Evolutionary conservation across 2,113 vertebrate genomes (phyloP).

Genomic region (Rhabdomys dilectus): DNA sequence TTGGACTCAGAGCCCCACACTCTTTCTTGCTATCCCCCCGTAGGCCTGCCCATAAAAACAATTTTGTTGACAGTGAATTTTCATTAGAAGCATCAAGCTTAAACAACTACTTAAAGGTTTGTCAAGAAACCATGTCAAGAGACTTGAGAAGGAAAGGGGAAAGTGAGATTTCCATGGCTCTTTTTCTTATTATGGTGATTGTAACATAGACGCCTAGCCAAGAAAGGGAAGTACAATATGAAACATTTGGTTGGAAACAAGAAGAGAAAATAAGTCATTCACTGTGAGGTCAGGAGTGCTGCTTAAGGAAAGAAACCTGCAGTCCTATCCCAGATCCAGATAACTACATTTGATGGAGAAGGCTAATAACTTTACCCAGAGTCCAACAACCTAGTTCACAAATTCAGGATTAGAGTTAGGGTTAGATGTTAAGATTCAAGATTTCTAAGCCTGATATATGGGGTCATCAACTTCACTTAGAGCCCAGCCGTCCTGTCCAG

Average conservation of each 20-base stretch:
- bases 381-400: not conserved
- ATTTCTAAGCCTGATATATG: not conserved
- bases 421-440: not conserved
- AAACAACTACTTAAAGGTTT: not conserved
- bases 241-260: conserved; percentile 69
- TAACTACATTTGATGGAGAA: not conserved
- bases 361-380: not conserved
- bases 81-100: not conserved
- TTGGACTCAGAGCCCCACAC: not conserved
- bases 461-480: not conserved
- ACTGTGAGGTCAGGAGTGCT: not conserved
- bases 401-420: not conserved
- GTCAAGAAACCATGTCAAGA: not conserved
- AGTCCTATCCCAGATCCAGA: not conserved
- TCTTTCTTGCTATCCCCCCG: accelerated
- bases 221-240: conserved; percentile 9
- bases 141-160: not conserved
- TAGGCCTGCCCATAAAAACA: accelerated
- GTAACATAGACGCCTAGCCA: not conserved
- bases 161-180: conserved; percentile 19
- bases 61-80: not conserved
- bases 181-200: conserved; percentile 22
- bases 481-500: not conserved
- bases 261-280: conserved; percentile 81
- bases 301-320: not conserved